These are phyloP conservation scores for Apistogramma diplotaenia DNA, from an alignment of 2,113 vertebrate species.

Conservation along the genomic window DNA sequence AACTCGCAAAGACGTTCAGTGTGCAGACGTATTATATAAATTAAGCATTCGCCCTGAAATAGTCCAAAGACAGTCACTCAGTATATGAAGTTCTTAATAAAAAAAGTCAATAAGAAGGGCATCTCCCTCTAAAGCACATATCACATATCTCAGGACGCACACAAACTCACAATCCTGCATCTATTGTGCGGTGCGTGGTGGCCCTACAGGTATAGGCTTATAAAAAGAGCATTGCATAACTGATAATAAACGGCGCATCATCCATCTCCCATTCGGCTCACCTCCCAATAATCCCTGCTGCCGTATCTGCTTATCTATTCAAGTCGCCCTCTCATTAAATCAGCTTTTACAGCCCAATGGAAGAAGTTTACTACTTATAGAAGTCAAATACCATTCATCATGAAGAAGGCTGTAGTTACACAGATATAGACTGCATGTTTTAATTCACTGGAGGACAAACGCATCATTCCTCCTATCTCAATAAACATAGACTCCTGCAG, in stretches of 20 bases:
- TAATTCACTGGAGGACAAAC: constrained; percentile 64
- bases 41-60: neutral
- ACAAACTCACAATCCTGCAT: neutral
- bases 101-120: neutral
- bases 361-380: constrained; percentile 57
- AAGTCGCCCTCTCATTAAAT: constrained; percentile 55
- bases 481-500: constrained; percentile 39
- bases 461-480: constrained; percentile 50
- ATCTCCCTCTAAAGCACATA: neutral
- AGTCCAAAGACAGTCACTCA: neutral
- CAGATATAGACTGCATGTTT: constrained; percentile 54
- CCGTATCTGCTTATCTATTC: constrained; percentile 62
- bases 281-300: constrained; percentile 37
- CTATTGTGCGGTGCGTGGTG: constrained; percentile 1
- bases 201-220: constrained; percentile 34
- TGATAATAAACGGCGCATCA: constrained; percentile 46
- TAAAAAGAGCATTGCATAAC: constrained; percentile 59
- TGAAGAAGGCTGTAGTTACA: constrained; percentile 31
- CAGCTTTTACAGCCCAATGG: constrained; percentile 49
- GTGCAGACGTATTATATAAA: neutral
- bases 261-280: constrained; percentile 49
- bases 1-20: neutral
- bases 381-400: constrained; percentile 63
- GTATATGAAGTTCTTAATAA: constrained; percentile 17
- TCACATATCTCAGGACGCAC: constrained; percentile 18